Percentiles rank a stretch among this genome's conserved stretches.
Evolutionary conservation across 2,113 vertebrate species (phyloP).

Genomic region (Ophiodon elongatus): DNA sequence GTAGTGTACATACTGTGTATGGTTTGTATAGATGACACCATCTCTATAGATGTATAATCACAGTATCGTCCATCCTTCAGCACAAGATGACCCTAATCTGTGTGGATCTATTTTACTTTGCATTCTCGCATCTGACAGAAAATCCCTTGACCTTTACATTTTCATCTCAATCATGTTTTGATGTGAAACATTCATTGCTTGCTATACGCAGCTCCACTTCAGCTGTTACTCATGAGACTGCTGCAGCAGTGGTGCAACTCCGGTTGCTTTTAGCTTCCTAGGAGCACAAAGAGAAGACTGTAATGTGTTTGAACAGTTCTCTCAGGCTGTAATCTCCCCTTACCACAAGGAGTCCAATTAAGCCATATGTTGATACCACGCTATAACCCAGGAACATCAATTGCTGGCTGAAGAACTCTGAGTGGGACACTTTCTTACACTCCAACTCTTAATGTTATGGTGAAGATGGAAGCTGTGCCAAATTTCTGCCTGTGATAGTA

Average conservation of each 20-base stretch:
- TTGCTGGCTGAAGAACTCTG: constrained; percentile 58
- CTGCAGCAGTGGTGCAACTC: constrained; percentile 49
- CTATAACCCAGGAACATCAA: constrained; percentile 67
- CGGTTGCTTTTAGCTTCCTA: constrained; percentile 58
- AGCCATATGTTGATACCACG: constrained; percentile 60
- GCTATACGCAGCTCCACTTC: constrained; percentile 34
- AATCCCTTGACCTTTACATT: constrained; percentile 12
- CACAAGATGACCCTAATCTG: not conserved
- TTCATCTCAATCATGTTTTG: constrained; percentile 23
- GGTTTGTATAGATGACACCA: not conserved
- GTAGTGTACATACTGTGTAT: not conserved
- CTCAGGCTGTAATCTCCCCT: constrained; percentile 70
- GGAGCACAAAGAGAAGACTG: constrained; percentile 51
- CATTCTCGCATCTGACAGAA: constrained; percentile 6
- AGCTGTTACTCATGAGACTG: constrained; percentile 49
- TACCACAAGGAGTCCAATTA: constrained; percentile 72
- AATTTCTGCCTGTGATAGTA: constrained; percentile 30
- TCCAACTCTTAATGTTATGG: constrained; percentile 32
- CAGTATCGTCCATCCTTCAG: not conserved
- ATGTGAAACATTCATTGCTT: constrained; percentile 37
- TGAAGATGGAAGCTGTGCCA: constrained; percentile 28
- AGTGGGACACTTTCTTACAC: constrained; percentile 43
- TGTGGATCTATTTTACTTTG: not conserved
- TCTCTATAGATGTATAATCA: constrained; percentile 5
- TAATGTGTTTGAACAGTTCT: constrained; percentile 72